These are phyloP conservation scores for Phocides pigmalion DNA, from an alignment of 1,140 invertebrate species.

Conservation along the genomic window DNA sequence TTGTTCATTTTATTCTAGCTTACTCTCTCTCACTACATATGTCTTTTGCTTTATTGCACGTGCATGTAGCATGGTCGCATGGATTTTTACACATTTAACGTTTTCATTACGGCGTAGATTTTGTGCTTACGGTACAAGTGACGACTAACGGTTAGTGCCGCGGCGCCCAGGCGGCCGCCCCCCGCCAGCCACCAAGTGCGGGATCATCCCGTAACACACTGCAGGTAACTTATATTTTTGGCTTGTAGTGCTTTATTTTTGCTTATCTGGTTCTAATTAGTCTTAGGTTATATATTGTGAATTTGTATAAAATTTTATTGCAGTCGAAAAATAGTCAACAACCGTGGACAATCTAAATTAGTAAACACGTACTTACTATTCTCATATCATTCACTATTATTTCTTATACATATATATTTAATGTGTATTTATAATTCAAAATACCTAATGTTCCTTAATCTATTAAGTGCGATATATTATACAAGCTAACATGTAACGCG, in stretches of 20 bases:
- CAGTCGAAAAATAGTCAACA: too few relatives aligned
- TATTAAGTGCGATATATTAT: too few relatives aligned
- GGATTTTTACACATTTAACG: constrained; percentile 10
- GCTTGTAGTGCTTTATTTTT: neutral
- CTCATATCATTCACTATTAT: too few relatives aligned
- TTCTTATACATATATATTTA: too few relatives aligned
- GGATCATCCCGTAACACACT: too few relatives aligned
- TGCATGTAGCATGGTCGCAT: constrained; percentile 22
- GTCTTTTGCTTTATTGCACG: constrained; percentile 32
- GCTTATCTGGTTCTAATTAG: neutral
- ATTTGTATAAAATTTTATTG: too few relatives aligned
- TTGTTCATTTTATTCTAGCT: neutral
- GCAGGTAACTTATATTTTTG: neutral
- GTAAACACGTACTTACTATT: too few relatives aligned
- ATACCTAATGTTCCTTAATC: too few relatives aligned
- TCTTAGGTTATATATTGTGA: neutral
- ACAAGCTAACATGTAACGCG: too few relatives aligned
- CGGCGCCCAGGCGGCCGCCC: neutral
- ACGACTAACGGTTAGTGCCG: constrained; percentile 48
- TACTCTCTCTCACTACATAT: neutral
- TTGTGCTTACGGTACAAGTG: constrained; percentile 62
- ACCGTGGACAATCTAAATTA: too few relatives aligned
- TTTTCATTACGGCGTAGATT: constrained; percentile 39
- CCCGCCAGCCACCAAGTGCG: too few relatives aligned
- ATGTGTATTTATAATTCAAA: too few relatives aligned